A percentile compares a stretch with the other conserved stretches of the same genome.
Evolutionary conservation across 2,113 vertebrate genomes (phyloP).

Genomic region (Peucedramus taeniatus): DNA sequence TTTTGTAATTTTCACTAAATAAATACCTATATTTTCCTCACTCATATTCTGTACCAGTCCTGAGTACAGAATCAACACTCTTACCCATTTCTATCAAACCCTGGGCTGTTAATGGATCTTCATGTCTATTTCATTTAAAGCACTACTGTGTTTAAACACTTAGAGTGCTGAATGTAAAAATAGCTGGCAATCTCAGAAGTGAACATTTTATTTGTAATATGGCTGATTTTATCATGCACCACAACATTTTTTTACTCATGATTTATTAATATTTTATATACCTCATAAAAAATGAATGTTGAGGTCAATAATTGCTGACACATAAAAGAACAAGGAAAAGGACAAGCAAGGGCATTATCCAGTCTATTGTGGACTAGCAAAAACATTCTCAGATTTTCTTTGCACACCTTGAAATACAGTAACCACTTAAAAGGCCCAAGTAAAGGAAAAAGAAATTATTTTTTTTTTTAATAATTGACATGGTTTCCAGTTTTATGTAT

Average conservation of each 20-base stretch:
- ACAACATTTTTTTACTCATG: constrained; percentile 33
- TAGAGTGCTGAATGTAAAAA: constrained; percentile 40
- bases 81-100: neutral
- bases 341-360: constrained; percentile 11
- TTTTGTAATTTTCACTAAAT: neutral
- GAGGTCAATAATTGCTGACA: constrained; percentile 45
- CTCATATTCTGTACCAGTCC: neutral
- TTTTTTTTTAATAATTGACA: neutral
- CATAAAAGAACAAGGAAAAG: constrained; percentile 23
- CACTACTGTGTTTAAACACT: constrained; percentile 46
- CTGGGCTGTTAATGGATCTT: constrained; percentile 53
- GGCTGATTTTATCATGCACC: constrained; percentile 25
- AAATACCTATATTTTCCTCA: neutral
- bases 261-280: constrained; percentile 48
- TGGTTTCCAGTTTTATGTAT: neutral
- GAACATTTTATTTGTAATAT: constrained; percentile 60
- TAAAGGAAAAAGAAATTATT: neutral
- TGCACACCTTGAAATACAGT: neutral
- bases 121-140: constrained; percentile 44
- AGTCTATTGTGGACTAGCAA: neutral
- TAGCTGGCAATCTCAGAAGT: constrained; percentile 37
- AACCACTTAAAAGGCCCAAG: neutral
- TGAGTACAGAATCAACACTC: neutral
- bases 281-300: constrained; percentile 44
- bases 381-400: neutral